Evolutionary conservation across 2,113 vertebrate species (phyloP).

Genomic region (Myotis brandtii): DNA sequence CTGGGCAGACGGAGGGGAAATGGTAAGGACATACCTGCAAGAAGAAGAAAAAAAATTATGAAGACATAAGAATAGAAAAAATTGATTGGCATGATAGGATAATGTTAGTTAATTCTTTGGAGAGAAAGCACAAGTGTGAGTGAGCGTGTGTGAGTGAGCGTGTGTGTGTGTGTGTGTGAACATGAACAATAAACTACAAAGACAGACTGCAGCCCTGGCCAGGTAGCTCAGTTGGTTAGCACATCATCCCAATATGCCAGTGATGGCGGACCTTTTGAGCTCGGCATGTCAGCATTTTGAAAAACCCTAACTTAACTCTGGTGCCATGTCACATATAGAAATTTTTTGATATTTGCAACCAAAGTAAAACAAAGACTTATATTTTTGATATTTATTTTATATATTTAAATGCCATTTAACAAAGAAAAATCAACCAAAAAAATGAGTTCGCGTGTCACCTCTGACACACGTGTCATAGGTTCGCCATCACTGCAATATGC

Average conservation of each 20-base stretch:
- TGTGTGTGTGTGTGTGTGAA: background rate
- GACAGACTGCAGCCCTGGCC: background rate
- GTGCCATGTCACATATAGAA: too few relatives aligned
- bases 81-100: background rate
- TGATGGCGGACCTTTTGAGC: too few relatives aligned
- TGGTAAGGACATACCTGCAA: background rate
- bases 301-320: too few relatives aligned
- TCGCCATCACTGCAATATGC: background rate
- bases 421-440: too few relatives aligned
- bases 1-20: background rate
- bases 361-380: too few relatives aligned
- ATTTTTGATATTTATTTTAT: too few relatives aligned
- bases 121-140: background rate
- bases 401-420: too few relatives aligned
- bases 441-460: too few relatives aligned
- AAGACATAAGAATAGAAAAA: slow-evolving; percentile 26
- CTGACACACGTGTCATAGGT: too few relatives aligned
- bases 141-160: background rate
- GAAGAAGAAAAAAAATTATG: background rate
- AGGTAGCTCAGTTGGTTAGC: background rate
- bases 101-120: background rate
- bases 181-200: background rate
- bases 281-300: too few relatives aligned
- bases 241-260: background rate
- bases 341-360: too few relatives aligned